A percentile compares a stretch with the other conserved stretches of the same genome.
phyloP scores from a whole-genome alignment of 2,888 invertebrate species.

The Incurvaria masculella region DNA sequence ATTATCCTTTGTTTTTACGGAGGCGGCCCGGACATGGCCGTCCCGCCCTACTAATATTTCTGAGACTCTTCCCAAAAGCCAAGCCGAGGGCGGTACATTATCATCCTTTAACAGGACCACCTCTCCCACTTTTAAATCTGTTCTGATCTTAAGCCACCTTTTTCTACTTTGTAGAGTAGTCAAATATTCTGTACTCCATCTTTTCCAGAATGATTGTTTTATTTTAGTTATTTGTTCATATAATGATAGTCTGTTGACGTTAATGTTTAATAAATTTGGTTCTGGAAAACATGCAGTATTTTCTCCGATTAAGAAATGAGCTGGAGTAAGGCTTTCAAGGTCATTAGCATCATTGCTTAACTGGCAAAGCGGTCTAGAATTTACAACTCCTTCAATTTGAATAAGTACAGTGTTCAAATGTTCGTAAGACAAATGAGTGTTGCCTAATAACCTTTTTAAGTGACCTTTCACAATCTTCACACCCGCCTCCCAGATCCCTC shows the following conservation, averaged over 20 bases:
- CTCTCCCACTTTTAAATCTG: background rate
- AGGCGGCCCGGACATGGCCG: background rate
- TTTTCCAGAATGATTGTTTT: background rate
- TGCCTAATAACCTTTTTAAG: background rate
- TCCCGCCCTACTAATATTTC: background rate
- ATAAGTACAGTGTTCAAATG: background rate
- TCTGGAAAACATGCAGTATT: slow-evolving; percentile 11
- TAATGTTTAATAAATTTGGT: slow-evolving; percentile 1
- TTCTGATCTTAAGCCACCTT: background rate
- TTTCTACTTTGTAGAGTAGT: background rate
- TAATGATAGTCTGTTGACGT: background rate
- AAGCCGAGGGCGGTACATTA: background rate
- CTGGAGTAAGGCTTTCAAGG: background rate
- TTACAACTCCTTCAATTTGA: slow-evolving; percentile 4
- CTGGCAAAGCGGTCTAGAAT: background rate
- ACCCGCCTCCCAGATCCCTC: background rate
- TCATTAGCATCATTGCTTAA: background rate
- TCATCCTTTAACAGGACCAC: background rate
- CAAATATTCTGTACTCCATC: background rate
- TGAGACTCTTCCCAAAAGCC: background rate
- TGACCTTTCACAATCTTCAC: background rate
- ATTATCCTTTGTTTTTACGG: background rate
- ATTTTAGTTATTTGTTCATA: background rate
- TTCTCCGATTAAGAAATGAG: slow-evolving; percentile 8
- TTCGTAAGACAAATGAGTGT: background rate